Conservation (phyloP, 2,113 vertebrate species). For the Melospiza melodia region DNA sequence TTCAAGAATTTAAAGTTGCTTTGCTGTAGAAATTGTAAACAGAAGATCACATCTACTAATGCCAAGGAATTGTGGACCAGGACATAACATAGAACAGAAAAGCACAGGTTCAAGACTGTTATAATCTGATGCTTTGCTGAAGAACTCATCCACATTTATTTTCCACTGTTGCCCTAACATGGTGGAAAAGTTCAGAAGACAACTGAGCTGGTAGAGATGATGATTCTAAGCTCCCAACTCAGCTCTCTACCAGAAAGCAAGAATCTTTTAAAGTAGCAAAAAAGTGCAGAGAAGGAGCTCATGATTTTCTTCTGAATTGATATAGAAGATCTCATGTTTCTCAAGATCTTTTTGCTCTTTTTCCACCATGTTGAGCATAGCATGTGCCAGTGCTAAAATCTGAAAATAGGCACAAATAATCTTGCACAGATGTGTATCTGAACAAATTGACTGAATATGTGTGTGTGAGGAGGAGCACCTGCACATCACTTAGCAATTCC, state of each 20-base stretch:
- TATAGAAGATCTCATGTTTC: not conserved
- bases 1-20: not conserved
- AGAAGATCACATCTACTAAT: not conserved
- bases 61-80: not conserved
- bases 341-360: not conserved
- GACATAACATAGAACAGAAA: not conserved
- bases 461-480: not conserved
- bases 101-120: not conserved
- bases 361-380: not conserved
- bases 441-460: not conserved
- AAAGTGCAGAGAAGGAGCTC: not conserved
- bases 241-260: not conserved
- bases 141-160: not conserved
- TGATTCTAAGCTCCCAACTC: not conserved
- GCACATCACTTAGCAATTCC: not conserved
- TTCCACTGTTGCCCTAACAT: not conserved
- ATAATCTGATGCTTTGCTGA: not conserved
- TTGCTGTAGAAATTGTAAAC: not conserved
- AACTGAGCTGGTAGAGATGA: not conserved
- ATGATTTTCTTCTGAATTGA: not conserved
- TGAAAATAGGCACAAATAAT: not conserved
- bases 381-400: not conserved
- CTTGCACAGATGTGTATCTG: not conserved
- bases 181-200: not conserved
- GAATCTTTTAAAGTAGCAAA: not conserved